Evolutionary conservation across 1,140 invertebrate genomes (phyloP).

Genomic region (Cecropterus lyciades): DNA sequence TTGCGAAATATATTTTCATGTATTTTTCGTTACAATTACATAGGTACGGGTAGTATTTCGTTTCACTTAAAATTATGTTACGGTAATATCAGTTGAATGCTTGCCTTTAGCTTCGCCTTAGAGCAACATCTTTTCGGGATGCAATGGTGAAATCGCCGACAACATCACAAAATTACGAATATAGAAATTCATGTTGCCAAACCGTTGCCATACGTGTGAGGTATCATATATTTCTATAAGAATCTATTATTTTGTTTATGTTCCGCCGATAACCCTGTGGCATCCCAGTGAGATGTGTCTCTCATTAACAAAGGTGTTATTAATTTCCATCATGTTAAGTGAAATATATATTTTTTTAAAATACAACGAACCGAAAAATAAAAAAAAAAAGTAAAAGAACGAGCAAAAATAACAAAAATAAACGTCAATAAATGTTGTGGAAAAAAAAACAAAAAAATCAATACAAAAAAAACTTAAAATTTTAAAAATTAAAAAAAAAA

Average conservation of each 20-base stretch:
- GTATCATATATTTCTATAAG: no score
- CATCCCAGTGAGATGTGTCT: no score
- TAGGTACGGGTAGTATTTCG: not conserved
- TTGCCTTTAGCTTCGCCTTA: not conserved
- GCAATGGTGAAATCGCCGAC: no score
- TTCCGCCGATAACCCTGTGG: no score
- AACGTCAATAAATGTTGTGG: no score
- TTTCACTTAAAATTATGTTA: not conserved
- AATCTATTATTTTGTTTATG: no score
- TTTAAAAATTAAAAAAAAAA: not conserved
- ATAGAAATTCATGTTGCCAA: no score
- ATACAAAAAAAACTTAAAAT: constrained; percentile 1
- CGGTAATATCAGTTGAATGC: not conserved
- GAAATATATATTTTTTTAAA: constrained; percentile 14
- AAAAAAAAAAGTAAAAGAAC: constrained; percentile 8
- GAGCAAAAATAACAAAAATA: no score
- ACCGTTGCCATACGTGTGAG: no score
- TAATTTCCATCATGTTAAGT: not conserved
- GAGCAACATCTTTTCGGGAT: no score
- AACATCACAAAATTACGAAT: no score
- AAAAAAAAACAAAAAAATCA: no score
- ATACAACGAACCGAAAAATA: not conserved
- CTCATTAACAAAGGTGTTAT: not conserved
- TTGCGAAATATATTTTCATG: not conserved
- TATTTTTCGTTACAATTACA: not conserved